Base-by-base conservation (phyloP, 1,140 invertebrate species). In the Drosophila sechellia region DNA sequence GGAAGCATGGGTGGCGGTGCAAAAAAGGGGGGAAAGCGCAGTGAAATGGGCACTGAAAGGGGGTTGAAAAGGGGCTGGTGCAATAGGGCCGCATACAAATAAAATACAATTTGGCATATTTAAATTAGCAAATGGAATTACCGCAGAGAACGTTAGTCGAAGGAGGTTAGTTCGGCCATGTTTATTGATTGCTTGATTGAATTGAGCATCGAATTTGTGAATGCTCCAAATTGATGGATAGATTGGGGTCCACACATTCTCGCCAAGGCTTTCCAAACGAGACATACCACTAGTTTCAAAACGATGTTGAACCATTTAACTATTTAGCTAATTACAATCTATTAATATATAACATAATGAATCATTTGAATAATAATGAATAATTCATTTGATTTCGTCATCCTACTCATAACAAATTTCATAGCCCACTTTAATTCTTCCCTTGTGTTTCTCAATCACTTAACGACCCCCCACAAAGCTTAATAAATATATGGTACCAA, bases 101-200 rank as follows among this genome's bases (percentile, higher is more conserved):
- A 63, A 86, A 89, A 86, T 73, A 79, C 80, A 89, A 90, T 90
- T 89, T 79, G 79, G 84, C 84, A 84, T 77, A 89, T 90, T 90
- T 78, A 90, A 89, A 89, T 90, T 90, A 90, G 85, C 64, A 89
- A 89, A 89, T 89, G 81, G 85, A 89, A 89, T 89, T 89, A 89
- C 71, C 73, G 39, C 58, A 27, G 66, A 79, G 65, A 79, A 57
- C 63, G 57, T 71, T 75, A 72, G 27, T 42, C 35, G 53, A 56
- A 59, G 63, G 48, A 76, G 72, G 70, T 74, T 74, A 84, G 84
- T 89, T 84, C 80, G 87, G 78, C 79, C 55, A 83, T 87, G 84
- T 87, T 87, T 87, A 87, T 89, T 87, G 85, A 90, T 89, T 90
- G 84, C 60, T 74, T 89, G 85, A 89, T 89, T 77, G 72, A 87